Evolutionary conservation across 2,113 vertebrate genomes (phyloP), one percentile per base, ranked within the genome.

Genomic region (Antechinus stuartii): DNA sequence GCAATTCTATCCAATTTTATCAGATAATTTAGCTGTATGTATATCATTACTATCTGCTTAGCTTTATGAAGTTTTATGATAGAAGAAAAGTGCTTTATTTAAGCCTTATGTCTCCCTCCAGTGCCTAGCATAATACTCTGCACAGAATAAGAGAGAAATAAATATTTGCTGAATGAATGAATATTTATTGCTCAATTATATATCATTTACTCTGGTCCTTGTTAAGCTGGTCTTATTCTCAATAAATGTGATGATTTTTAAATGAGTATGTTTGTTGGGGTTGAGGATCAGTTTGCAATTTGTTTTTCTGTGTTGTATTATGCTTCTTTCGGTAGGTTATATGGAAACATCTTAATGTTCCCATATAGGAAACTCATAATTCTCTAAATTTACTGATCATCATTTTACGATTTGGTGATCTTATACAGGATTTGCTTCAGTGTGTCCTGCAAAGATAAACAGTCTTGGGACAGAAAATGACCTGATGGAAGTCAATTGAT

Each of bases 291-390:
- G 4, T 68, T 68, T n/a, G 30, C 35, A 16, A n/a, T 68, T 68
- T 68, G 61, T 35, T 68, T 68, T 68, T 19, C 35, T 14, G 12
- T 68, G 30, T n/a, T 68, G 30, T 68, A 35, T 35, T n/a, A 5
- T 68, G 61, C 61, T 11, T 93, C 42, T 55, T 96, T 30, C 35
- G 54, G 50, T 30, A n/a, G 90, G 30, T 52, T 90, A 89, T 92
- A 35, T 55, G 25, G 7, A 35, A 16, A 49, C 4, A 92, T 42
- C 93, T 84, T 93, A 42, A 61, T 52, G 10, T 52, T 52, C 50
- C 50, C 50, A 35, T 42, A 92, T 35, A 26, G 10, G 19, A 2
- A 50, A 91, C 47, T 91, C 93, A 19, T n/a, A 14, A 52, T 50
- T 92, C 6, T 95, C 52, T n/a, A 30, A 46, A 24, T 89, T 94